Evolutionary conservation across 64 coral and sea anemone genomes (phyloP).

Genomic region (Catalaphyllia jardinei): DNA sequence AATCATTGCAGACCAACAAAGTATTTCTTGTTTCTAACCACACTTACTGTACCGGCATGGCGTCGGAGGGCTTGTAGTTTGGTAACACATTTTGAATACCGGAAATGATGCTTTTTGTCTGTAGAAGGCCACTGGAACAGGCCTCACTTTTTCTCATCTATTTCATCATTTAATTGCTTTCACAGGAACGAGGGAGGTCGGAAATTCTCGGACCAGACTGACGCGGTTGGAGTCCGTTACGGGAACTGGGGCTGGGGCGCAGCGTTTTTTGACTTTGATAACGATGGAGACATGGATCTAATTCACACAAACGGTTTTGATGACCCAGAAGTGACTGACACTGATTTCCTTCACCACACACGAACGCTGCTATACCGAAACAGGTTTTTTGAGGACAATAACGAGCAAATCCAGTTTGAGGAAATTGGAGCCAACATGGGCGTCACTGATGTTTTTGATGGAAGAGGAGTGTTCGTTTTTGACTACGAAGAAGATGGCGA

Average conservation of each 20-base stretch:
- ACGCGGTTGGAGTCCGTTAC: constrained; percentile 68
- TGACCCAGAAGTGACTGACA: constrained; percentile 93
- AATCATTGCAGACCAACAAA: too few species aligned
- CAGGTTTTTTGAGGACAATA: constrained; percentile 74
- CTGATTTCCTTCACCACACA: constrained; percentile 93
- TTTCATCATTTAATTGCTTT: background rate
- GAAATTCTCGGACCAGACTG: constrained; percentile 86
- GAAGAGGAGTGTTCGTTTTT: constrained; percentile 87
- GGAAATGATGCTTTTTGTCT: too few species aligned
- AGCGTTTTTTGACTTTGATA: constrained; percentile 94
- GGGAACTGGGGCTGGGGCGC: constrained; percentile 97
- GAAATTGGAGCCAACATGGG: constrained; percentile 68
- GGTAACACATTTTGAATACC: too few species aligned
- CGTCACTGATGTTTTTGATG: constrained; percentile 82
- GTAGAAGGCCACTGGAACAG: background rate
- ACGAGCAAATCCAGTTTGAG: constrained; percentile 56
- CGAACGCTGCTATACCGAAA: constrained; percentile 76
- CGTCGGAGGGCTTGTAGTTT: too few species aligned
- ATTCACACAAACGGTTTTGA: constrained; percentile 97
- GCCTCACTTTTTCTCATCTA: background rate
- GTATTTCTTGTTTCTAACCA: too few species aligned
- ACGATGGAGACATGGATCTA: constrained; percentile 94
- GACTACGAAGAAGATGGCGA: constrained; percentile 98
- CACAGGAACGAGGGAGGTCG: constrained; percentile 70
- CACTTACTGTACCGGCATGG: too few species aligned